phyloP scores from a whole-genome alignment of 2,888 invertebrate species.

The Yponomeuta malinellus region DNA sequence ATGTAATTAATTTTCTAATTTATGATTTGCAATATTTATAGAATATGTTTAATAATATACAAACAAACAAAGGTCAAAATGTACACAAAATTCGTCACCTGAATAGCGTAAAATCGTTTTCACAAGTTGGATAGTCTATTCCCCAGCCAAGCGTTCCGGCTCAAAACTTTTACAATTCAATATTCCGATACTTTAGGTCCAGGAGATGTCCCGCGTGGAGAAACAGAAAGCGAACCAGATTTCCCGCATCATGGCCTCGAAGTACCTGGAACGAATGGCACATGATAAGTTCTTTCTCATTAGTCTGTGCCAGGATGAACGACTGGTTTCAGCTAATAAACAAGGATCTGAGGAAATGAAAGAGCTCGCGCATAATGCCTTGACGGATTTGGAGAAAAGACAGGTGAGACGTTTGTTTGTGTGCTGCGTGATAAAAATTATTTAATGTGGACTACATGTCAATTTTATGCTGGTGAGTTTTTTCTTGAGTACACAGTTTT shows the following conservation, averaged over 20 bases:
- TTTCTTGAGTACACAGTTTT: too few relatives aligned
- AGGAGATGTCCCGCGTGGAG: conserved; percentile 57
- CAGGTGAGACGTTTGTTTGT: conserved; percentile 36
- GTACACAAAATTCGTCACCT: neutral
- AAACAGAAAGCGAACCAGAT: conserved; percentile 55
- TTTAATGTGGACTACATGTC: too few relatives aligned
- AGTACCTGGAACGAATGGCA: conserved; percentile 68
- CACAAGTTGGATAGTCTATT: neutral
- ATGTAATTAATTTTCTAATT: too few relatives aligned
- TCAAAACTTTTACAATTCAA: neutral
- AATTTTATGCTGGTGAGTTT: too few relatives aligned
- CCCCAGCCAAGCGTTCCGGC: neutral
- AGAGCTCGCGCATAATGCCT: conserved; percentile 52
- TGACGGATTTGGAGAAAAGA: conserved; percentile 55
- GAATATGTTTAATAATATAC: too few relatives aligned
- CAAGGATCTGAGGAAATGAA: conserved; percentile 51
- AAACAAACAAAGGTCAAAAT: too few relatives aligned
- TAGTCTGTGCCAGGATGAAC: conserved; percentile 56
- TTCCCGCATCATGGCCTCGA: conserved; percentile 63
- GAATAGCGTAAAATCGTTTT: neutral
- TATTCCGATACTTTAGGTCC: conserved; percentile 33
- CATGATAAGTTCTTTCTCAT: conserved; percentile 67
- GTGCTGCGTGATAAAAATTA: neutral
- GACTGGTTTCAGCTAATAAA: conserved; percentile 58
- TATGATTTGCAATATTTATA: too few relatives aligned